Conservation (phyloP, 2,113 vertebrate genomes). For the Coptodon rendalli region DNA sequence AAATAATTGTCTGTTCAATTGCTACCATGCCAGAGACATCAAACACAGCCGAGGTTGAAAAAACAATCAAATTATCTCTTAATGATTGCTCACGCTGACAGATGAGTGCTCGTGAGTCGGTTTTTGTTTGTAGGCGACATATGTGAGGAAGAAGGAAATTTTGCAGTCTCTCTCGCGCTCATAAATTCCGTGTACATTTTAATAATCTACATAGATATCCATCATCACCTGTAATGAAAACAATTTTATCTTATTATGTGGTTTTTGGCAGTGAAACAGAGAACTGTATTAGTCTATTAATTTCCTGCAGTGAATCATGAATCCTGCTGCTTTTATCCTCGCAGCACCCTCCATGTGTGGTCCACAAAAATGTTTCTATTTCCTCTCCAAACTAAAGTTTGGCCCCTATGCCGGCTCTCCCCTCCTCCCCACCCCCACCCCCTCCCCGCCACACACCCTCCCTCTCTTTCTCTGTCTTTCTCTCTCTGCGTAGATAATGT, state of each 20-base stretch:
- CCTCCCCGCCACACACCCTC: neutral
- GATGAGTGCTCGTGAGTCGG: slow-evolving; percentile 10
- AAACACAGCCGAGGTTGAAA: slow-evolving; percentile 54
- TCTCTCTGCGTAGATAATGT: slow-evolving; percentile 63
- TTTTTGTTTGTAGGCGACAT: slow-evolving; percentile 16
- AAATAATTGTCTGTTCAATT: slow-evolving; percentile 65
- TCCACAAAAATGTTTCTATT: slow-evolving; percentile 54
- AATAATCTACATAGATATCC: slow-evolving; percentile 33
- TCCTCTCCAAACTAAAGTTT: slow-evolving; percentile 57
- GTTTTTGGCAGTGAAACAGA: slow-evolving; percentile 46
- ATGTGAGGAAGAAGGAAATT: slow-evolving; percentile 11
- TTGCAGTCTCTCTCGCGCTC: neutral
- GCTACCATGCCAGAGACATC: slow-evolving; percentile 58
- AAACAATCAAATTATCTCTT: slow-evolving; percentile 68
- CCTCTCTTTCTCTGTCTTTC: slow-evolving; percentile 9
- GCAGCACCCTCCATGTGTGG: slow-evolving; percentile 59
- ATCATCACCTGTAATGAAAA: slow-evolving; percentile 64
- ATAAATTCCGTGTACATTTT: slow-evolving; percentile 13
- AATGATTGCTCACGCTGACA: slow-evolving; percentile 68
- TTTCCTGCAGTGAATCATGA: slow-evolving; percentile 62
- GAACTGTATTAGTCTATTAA: slow-evolving; percentile 58
- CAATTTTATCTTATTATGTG: slow-evolving; percentile 41
- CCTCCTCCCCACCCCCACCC: neutral
- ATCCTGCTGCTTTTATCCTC: slow-evolving; percentile 60
- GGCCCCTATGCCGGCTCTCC: slow-evolving; percentile 25